Conservation (phyloP, 2,113 vertebrate genomes). For the Chelonoidis abingdonii region DNA sequence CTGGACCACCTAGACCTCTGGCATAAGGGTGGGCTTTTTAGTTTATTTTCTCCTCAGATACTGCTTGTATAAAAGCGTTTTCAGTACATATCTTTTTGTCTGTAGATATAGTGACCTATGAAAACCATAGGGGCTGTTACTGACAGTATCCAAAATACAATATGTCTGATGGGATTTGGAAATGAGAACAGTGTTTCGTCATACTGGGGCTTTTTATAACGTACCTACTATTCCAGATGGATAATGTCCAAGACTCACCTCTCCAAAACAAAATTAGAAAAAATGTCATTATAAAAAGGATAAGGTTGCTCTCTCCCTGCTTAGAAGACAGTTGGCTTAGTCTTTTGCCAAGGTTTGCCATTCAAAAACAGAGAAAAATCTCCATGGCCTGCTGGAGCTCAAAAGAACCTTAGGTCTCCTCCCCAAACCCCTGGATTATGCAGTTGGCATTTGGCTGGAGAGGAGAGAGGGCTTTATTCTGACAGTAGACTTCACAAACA, state of each 20-base stretch:
- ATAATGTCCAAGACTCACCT: conserved; percentile 69
- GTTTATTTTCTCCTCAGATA: not conserved
- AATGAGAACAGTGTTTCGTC: not conserved
- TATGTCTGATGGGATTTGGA: conserved; percentile 7
- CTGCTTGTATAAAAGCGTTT: not conserved
- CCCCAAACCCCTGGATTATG: conserved; percentile 44
- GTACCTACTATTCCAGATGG: conserved; percentile 53
- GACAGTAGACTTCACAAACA: not conserved
- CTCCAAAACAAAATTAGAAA: conserved; percentile 68
- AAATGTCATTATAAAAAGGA: conserved; percentile 61
- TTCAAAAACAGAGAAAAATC: conserved; percentile 53
- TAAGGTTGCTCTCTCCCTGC: conserved; percentile 42
- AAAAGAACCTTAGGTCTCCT: not conserved
- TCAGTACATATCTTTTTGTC: not conserved
- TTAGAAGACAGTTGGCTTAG: conserved; percentile 60
- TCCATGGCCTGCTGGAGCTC: conserved; percentile 13
- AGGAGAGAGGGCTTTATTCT: not conserved
- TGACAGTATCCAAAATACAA: conserved; percentile 38
- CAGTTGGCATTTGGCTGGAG: conserved; percentile 42
- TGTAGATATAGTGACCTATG: not conserved
- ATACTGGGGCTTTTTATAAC: conserved; percentile 25
- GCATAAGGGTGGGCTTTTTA: not conserved
- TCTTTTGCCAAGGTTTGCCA: conserved; percentile 62
- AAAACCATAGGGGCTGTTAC: conserved; percentile 19
- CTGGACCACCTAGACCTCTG: not conserved